A percentile compares a stretch with the other conserved stretches of the same genome.
Conservation (phyloP, 2,113 vertebrate species). For the Equus quagga region DNA sequence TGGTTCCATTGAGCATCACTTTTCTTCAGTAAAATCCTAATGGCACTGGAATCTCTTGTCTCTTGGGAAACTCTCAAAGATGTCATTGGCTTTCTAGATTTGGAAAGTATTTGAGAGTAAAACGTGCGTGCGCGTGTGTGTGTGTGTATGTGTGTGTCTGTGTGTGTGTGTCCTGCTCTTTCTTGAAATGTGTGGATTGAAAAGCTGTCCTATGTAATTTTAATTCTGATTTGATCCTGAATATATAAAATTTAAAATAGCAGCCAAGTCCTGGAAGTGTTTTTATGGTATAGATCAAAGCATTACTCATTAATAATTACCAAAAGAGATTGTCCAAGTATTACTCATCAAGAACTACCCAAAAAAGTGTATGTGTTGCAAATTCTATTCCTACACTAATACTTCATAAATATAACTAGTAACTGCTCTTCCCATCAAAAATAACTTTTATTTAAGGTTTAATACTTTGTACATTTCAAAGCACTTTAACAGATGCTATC, state of each 20-base stretch:
- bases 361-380: neutral
- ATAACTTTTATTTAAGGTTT: neutral
- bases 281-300: neutral
- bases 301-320: neutral
- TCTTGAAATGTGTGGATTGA: neutral
- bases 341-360: neutral
- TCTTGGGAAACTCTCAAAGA: conserved; percentile 43
- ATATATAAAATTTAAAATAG: neutral
- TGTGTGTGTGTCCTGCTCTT: neutral
- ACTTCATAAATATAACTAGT: neutral
- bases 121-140: neutral
- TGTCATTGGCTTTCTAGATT: conserved; percentile 6
- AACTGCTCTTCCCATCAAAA: neutral
- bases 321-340: neutral
- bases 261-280: neutral
- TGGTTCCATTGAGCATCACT: neutral
- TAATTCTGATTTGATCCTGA: neutral
- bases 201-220: conserved; percentile 24
- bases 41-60: neutral
- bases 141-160: neutral
- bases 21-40: conserved; percentile 47
- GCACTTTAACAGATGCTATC: neutral
- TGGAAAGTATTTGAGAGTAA: conserved; percentile 16
- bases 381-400: neutral
- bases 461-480: neutral